Percentiles rank a stretch among this genome's conserved stretches.
These are phyloP conservation scores for Hydra vulgaris DNA, from an alignment of 30 jellyfish, hydroid and myxozoan species.

Conservation along the genomic window DNA sequence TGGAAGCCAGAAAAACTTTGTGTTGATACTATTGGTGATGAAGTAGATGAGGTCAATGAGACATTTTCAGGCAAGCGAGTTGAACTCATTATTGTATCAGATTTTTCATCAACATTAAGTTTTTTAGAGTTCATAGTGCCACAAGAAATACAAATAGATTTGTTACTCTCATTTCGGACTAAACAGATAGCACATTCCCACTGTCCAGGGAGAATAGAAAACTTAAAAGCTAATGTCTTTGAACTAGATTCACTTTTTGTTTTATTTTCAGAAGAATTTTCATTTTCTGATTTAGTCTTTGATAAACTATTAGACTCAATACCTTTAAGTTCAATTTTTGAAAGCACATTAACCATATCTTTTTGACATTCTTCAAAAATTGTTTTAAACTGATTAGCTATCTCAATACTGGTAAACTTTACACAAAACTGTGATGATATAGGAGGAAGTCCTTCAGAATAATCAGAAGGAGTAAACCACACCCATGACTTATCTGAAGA, in stretches of 20 bases:
- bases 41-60: not conserved
- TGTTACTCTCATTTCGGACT: slow-evolving; percentile 4
- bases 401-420: slow-evolving; percentile 9
- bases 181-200: slow-evolving; percentile 26
- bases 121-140: not conserved
- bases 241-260: not conserved
- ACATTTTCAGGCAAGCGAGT: no score
- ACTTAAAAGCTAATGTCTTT: slow-evolving; percentile 2
- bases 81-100: not conserved
- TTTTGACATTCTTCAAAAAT: slow-evolving; percentile 17
- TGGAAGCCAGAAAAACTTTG: not conserved
- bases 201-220: slow-evolving; percentile 8
- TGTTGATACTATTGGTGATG: no score
- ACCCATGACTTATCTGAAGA: slow-evolving; percentile 30
- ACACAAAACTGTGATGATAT: slow-evolving; percentile 16
- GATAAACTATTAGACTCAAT: not conserved
- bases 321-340: not conserved
- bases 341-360: not conserved
- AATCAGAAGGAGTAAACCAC: slow-evolving; percentile 49
- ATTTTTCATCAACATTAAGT: not conserved
- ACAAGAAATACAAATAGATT: slow-evolving; percentile 15
- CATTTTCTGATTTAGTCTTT: not conserved
- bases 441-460: slow-evolving; percentile 40
- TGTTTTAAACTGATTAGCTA: slow-evolving; percentile 19
- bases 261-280: not conserved